Evolutionary conservation across 2,888 invertebrate species (phyloP), one percentile per base, ranked within the genome.

Genomic region (Nephrotoma guestfalica): DNA sequence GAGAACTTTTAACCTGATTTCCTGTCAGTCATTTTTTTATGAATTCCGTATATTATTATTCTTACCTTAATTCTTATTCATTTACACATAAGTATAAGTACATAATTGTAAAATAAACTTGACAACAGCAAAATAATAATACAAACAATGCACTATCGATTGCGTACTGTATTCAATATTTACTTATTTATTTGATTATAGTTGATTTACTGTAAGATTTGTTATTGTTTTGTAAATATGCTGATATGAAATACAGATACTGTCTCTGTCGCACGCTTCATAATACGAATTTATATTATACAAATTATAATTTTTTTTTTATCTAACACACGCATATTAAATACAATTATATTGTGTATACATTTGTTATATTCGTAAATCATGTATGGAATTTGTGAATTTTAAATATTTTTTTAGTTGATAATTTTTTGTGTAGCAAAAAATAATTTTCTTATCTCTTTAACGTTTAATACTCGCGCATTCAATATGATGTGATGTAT

Each of bases 1-100:
- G 11, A 71, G 15, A 85, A 41, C 85, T 85, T 85, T 85, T 85
- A 85, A 85, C 85, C 85, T 43, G 42, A 85, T 85, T 85, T 85
- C 85, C 85, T 85, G 85, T 85, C 41, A 43, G 18, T 18, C 41
- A 18, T 85, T n/a, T 71, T 71, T 71, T 85, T 85, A 18, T 45
- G 11, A 30, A 41, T 42, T n/a, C 51, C 51, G 6, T 51, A 51
- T 51, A 30, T 30, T 30, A 30, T 84, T n/a, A 41, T 84, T 84
- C 84, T 84, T 84, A 41, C 41, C 42, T 84, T 84, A 41, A 84
- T 84, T 84, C 30, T 71, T 30, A 71, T 71, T 71, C 71, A 71
- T 71, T 47, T 13, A 30, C 30, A 30, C 30, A 30, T 30, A 47
- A 47, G 7, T 47, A 47, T 71, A 9, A 30, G 71, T n/a, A 51